A percentile compares a stretch with the other conserved stretches of the same genome.
These are phyloP conservation scores for Diaperis boleti DNA, from an alignment of 2,888 invertebrate genomes.

Conservation along the genomic window DNA sequence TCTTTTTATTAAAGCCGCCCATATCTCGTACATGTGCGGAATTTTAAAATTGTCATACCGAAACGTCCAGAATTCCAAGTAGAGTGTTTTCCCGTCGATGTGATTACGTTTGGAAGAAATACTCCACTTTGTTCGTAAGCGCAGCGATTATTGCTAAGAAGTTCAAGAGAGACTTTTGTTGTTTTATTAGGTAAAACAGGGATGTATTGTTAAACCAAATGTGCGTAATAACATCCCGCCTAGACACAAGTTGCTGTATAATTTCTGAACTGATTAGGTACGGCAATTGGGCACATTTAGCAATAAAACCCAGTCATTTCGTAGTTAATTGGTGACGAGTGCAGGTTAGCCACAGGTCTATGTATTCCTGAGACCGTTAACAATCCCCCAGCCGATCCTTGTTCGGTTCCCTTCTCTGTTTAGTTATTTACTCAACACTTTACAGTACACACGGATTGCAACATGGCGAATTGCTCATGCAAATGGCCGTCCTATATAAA, in stretches of 20 bases:
- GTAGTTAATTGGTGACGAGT: constrained; percentile 40
- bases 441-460: constrained; percentile 39
- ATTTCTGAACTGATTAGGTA: constrained; percentile 30
- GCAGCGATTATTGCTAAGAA: constrained; percentile 9
- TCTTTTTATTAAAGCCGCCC: neutral
- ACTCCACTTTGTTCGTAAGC: neutral
- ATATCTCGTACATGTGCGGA: constrained; percentile 10
- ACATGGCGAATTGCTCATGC: constrained; percentile 38
- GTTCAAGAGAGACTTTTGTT: neutral
- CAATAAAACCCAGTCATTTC: constrained; percentile 39
- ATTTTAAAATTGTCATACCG: constrained; percentile 16
- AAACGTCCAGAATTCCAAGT: constrained; percentile 7
- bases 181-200: constrained; percentile 6
- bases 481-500: constrained; percentile 34
- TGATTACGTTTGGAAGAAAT: neutral
- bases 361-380: constrained; percentile 34
- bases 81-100: neutral
- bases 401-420: constrained; percentile 37
- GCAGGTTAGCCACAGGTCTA: constrained; percentile 39
- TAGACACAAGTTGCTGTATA: constrained; percentile 12
- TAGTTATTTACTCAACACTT: constrained; percentile 39
- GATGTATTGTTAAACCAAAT: neutral
- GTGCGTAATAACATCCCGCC: constrained; percentile 1
- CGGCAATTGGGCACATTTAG: constrained; percentile 30
- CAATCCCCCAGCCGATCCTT: constrained; percentile 35